phyloP scores from a whole-genome alignment of 2,797 vertebrate species.

The Poeciliopsis presidionis region DNA sequence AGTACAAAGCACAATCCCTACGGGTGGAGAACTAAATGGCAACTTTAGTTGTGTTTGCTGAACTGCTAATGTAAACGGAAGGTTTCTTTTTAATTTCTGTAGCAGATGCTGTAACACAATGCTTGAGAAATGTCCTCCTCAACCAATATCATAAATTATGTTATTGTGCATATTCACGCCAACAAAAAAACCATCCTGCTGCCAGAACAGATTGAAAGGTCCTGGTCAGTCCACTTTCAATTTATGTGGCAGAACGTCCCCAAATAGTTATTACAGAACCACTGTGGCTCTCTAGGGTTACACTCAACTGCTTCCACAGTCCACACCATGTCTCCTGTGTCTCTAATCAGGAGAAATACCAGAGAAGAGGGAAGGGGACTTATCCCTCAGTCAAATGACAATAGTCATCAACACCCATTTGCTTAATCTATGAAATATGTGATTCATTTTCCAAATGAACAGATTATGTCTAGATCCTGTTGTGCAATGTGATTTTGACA shows the following conservation, averaged over 20 bases:
- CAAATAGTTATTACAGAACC: constrained; percentile 64
- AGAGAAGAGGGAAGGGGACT: constrained; percentile 35
- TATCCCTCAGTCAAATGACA: constrained; percentile 45
- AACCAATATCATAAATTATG: constrained; percentile 29
- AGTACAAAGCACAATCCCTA: constrained; percentile 27
- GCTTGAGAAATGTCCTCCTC: constrained; percentile 12
- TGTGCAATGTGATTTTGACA: constrained; percentile 50
- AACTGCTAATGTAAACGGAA: constrained; percentile 16
- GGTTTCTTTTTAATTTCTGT: constrained; percentile 13
- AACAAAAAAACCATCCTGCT: constrained; percentile 13
- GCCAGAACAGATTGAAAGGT: constrained; percentile 18
- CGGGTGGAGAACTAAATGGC: constrained; percentile 4
- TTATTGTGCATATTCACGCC: constrained; percentile 26
- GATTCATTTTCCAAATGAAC: constrained; percentile 26
- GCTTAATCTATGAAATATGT: constrained; percentile 25
- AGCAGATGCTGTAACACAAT: constrained; percentile 8
- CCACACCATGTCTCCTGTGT: constrained; percentile 9
- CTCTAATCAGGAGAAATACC: constrained; percentile 29
- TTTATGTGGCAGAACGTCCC: constrained; percentile 39
- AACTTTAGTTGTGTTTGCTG: constrained; percentile 32
- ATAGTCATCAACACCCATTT: constrained; percentile 32
- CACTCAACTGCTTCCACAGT: constrained; percentile 34
- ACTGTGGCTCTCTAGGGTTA: constrained; percentile 51
- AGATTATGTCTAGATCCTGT: constrained; percentile 33
- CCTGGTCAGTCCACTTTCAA: constrained; percentile 35